These are phyloP conservation scores for Byasa hedistus DNA, from an alignment of 2,888 invertebrate genomes.

Conservation along the genomic window DNA sequence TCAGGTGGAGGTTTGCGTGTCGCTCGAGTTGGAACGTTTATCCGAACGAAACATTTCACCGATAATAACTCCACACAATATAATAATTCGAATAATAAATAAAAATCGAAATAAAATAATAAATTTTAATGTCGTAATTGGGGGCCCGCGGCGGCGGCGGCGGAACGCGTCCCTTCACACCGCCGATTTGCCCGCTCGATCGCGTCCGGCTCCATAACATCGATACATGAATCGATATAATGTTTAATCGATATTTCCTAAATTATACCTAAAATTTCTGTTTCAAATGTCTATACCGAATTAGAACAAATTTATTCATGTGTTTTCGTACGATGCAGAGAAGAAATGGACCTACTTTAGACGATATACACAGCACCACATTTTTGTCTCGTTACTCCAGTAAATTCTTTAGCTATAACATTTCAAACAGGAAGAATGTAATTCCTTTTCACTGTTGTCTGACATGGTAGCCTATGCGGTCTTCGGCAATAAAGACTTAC, in stretches of 20 bases:
- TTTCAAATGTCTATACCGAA: too few species aligned
- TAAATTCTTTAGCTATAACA: too few species aligned
- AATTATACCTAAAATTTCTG: neutral
- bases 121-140: conserved; percentile 79
- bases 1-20: conserved; percentile 66
- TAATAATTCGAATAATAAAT: conserved; percentile 81
- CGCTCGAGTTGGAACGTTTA: conserved; percentile 68
- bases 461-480: too few species aligned
- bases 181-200: conserved; percentile 63
- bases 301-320: too few species aligned
- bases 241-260: conserved; percentile 3
- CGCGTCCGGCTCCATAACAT: conserved; percentile 54
- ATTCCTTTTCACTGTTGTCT: too few species aligned
- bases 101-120: conserved; percentile 80
- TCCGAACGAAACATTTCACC: conserved; percentile 80
- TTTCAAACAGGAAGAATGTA: too few species aligned
- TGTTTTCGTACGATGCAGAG: too few species aligned
- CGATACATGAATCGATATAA: conserved; percentile 44
- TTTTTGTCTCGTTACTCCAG: too few species aligned
- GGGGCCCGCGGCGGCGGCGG: conserved; percentile 60
- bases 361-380: too few species aligned
- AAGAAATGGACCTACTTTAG: too few species aligned
- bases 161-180: conserved; percentile 53
- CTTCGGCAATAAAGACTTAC: too few species aligned
- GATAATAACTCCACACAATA: conserved; percentile 80